Evolutionary conservation across 2,888 invertebrate genomes (phyloP).

Genomic region (Lycocerus yunnanus): DNA sequence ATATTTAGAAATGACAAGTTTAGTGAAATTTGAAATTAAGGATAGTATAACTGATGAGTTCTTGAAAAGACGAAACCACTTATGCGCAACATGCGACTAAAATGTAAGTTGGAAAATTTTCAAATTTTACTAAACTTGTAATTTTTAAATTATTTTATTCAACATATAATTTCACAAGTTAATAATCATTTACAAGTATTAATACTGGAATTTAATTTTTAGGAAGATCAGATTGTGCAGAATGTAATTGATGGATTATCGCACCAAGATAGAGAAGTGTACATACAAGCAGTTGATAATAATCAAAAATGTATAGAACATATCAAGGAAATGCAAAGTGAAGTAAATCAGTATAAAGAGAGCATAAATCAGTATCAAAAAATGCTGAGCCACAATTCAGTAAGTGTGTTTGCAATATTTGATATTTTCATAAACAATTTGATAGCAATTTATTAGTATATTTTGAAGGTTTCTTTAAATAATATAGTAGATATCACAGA

Average conservation of each 20-base stretch:
- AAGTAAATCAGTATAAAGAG: conserved; percentile 37
- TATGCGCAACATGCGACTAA: too few species aligned
- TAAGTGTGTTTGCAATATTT: conserved; percentile 9
- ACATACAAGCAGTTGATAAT: conserved; percentile 36
- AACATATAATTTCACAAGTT: too few species aligned
- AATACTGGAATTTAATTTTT: too few species aligned
- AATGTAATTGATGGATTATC: conserved; percentile 38
- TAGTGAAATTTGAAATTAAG: too few species aligned
- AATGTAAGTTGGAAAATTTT: too few species aligned
- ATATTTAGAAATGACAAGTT: too few species aligned
- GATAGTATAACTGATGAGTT: too few species aligned
- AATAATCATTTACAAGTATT: too few species aligned
- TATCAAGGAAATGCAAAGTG: conserved; percentile 35
- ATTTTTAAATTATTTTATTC: too few species aligned
- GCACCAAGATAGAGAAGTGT: conserved; percentile 37
- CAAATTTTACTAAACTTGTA: too few species aligned
- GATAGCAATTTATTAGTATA: not conserved
- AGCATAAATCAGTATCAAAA: conserved; percentile 36
- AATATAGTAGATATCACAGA: not conserved
- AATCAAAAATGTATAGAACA: conserved; percentile 35
- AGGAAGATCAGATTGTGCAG: conserved; percentile 34
- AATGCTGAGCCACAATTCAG: conserved; percentile 36
- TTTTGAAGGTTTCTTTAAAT: not conserved
- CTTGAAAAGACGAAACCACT: too few species aligned
- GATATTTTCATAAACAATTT: too few species aligned